Evolutionary conservation across 2,797 vertebrate species (phyloP).

Genomic region (Crenuchus spilurus): DNA sequence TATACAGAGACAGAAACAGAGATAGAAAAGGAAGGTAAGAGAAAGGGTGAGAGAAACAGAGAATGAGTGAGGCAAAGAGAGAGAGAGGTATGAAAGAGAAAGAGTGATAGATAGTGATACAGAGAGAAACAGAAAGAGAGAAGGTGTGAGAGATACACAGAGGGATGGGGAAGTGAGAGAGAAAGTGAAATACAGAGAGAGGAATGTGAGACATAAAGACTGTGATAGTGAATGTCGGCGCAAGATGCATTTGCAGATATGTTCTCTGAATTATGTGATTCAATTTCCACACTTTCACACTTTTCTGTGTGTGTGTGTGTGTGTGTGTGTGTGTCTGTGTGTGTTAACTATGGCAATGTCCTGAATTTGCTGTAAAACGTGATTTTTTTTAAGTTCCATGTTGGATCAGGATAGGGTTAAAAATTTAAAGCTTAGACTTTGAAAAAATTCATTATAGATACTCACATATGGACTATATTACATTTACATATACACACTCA

Average conservation of each 20-base stretch:
- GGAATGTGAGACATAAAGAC: background rate
- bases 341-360: too few relatives aligned
- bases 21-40: background rate
- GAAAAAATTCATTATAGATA: too few relatives aligned
- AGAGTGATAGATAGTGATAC: slow-evolving; percentile 5
- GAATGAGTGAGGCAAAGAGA: background rate
- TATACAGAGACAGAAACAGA: too few relatives aligned
- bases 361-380: too few relatives aligned
- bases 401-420: too few relatives aligned
- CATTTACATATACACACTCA: too few relatives aligned
- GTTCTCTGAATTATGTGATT: slow-evolving; percentile 37
- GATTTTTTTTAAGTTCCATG: too few relatives aligned
- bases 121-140: slow-evolving; percentile 28
- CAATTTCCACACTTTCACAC: slow-evolving; percentile 29
- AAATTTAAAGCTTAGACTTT: too few relatives aligned
- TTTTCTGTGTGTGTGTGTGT: background rate
- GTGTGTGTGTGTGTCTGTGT: background rate
- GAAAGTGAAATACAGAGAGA: background rate
- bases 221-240: too few relatives aligned
- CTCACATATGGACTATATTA: too few relatives aligned
- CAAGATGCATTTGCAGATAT: slow-evolving; percentile 28
- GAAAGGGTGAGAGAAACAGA: too few relatives aligned
- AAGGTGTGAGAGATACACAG: background rate
- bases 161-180: background rate
- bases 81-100: background rate